phyloP scores from a whole-genome alignment of 2,797 vertebrate genomes.

The Notolepis coatsorum region DNA sequence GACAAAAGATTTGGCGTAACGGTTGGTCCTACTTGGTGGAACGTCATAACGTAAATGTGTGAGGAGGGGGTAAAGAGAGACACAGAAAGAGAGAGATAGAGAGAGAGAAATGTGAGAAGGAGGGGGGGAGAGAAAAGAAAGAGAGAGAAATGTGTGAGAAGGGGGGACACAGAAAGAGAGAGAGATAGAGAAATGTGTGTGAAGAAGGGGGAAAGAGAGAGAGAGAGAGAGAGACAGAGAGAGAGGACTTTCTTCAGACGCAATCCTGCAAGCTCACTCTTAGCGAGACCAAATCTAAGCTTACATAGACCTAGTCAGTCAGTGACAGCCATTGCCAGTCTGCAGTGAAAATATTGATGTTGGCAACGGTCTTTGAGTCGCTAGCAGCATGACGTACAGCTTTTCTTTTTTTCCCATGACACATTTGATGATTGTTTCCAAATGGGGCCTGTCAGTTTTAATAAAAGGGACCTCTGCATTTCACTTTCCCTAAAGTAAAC shows the following conservation, averaged over 20 bases:
- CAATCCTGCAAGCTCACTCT: slow-evolving; percentile 18
- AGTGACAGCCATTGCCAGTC: slow-evolving; percentile 66
- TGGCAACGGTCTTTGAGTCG: slow-evolving; percentile 73
- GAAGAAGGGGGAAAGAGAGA: no score
- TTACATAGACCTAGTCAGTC: slow-evolving; percentile 53
- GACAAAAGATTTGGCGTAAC: no score
- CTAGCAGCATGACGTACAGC: slow-evolving; percentile 75
- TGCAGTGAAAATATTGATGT: slow-evolving; percentile 82
- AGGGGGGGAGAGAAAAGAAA: no score
- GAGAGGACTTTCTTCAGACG: not conserved
- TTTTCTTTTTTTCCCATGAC: slow-evolving; percentile 87
- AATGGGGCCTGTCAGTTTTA: slow-evolving; percentile 84
- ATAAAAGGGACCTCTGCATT: slow-evolving; percentile 76
- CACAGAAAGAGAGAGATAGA: no score
- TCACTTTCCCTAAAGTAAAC: slow-evolving; percentile 81
- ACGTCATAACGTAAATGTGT: no score
- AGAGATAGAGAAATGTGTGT: no score
- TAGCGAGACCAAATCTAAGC: slow-evolving; percentile 55
- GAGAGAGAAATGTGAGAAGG: no score
- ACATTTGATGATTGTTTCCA: slow-evolving; percentile 86
- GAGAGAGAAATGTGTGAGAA: no score
- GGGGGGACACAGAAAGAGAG: no score
- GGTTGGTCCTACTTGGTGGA: no score
- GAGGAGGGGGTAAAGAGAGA: no score
- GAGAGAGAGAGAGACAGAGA: not conserved